Conservation (phyloP, 2,113 vertebrate species). For the Suncus etruscus region DNA sequence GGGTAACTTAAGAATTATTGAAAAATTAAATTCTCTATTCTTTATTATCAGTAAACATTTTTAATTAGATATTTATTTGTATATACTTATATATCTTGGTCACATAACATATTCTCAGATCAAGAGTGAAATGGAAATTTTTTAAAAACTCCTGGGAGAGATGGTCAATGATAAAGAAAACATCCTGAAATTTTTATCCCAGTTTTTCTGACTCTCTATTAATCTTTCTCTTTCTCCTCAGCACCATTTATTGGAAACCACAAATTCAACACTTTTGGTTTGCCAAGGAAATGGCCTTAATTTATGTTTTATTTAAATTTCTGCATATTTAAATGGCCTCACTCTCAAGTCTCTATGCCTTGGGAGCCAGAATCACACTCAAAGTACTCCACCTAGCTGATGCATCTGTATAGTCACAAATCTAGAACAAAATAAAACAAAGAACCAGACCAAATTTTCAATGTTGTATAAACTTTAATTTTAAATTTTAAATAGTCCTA, state of each 20-base stretch:
- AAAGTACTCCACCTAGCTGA: not conserved
- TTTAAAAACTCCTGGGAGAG: not conserved
- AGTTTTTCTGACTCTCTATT: not conserved
- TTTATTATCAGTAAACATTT: too few species aligned
- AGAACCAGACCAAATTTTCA: not conserved
- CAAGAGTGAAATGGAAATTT: too few species aligned
- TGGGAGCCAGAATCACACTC: not conserved
- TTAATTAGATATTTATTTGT: too few species aligned
- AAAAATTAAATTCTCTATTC: too few species aligned
- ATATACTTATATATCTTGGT: too few species aligned
- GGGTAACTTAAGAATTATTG: too few species aligned
- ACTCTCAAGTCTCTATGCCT: not conserved
- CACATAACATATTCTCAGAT: too few species aligned
- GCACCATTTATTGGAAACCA: not conserved
- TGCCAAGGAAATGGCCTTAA: constrained; percentile 17
- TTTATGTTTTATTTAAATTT: not conserved
- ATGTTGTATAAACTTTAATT: not conserved
- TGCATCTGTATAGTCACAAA: rapidly evolving
- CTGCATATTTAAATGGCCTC: not conserved
- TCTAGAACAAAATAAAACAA: not conserved
- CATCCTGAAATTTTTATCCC: not conserved
- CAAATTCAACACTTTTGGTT: constrained; percentile 8
- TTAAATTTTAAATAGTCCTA: too few species aligned
- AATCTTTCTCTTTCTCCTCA: constrained; percentile 27
- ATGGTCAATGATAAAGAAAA: constrained; percentile 5